Evolutionary conservation across 2,113 vertebrate genomes (phyloP), one percentile per base, ranked within the genome.

Genomic region (Trinectes maculatus): DNA sequence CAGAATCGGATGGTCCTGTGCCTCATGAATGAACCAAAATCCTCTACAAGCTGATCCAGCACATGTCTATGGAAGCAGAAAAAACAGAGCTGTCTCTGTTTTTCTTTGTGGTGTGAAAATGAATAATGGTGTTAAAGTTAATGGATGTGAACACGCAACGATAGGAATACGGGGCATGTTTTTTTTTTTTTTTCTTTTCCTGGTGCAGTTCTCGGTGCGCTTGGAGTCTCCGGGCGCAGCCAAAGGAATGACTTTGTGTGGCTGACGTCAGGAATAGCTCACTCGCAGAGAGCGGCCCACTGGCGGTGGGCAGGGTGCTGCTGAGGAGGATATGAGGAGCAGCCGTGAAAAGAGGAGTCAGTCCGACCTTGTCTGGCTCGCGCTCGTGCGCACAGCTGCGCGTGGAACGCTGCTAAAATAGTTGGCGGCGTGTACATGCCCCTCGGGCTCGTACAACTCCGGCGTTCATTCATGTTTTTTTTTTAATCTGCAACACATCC

Each of bases 251-350:
- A 77, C 66, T 77, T 71, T 74, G 62, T 33, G 71, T 42, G 6
- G 60, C 43, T 90, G 87, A 90, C 89, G 88, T 91, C 84, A 86
- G 73, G 65, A 73, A 78, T 66, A 86, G 66, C 76, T 85, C 82
- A 82, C 57, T 29, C 69, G 42, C 44, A 11, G 71, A 78, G 74
- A 18, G 76, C 67, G 65, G 69, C 83, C 77, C 65, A 60, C 75
- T 78, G 46, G 54, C 15, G 56, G 77, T 63, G 80, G 56, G 65
- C 56, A 80, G 68, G 80, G 77, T 82, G 83, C 74, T 61, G 62
- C 61, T 48, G 58, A 49, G 26, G 59, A 74, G 71, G 69, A 79
- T 80, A 54, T 73, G 80, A 66, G 72, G 61, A 87, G 84, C 54
- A 76, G 60, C 42, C 56, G 66, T 52, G 74, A 73, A 79, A 78